Base-by-base conservation (phyloP, 2,888 invertebrate species). In the Drosophila percnosoma region DNA sequence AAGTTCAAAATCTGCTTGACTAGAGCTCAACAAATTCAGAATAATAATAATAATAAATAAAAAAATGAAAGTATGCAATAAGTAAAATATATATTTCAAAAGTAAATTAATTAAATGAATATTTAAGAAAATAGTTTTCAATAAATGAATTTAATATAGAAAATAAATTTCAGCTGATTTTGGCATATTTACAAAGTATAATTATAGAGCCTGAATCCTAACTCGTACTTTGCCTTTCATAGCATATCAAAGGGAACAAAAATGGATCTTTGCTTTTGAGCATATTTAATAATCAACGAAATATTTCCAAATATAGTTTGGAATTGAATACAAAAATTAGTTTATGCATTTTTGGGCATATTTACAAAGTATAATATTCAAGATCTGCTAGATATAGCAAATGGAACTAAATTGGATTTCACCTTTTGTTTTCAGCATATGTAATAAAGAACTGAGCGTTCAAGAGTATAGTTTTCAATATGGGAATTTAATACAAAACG, bases 331-430 rank as follows among this genome's bases (percentile, higher is more conserved):
- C 5, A 13, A 45, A 45, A 13, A 15, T 31, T 31, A 31, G 31
- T 31, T 31, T 10, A 31, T 31, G 10, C 31, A 8, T 45, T 24
- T 2, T 38, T 13, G 7, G n/a, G 13, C 24, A 38, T 62, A 40
- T 65, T n/a, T 49, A 61, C 48, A 48, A 45, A 45, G 11, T 11
- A 42, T 24, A 45, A 45, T 24, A 24, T 2, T 45, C 0, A 45
- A 7, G 3, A 21, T 15, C 7, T 24, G 24, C 8, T 15, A 8
- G 4, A 8, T 45, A 15, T 15, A 24, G 45, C 21, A 45, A 24
- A 15, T 15, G 24, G 24, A 24, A 24, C 45, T 7, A 21, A 45
- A 45, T 1, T 45, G 21, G 4, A 21, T 2, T 21, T 15, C 15
- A 45, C 7, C 15, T 45, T 13, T n/a, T 4, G 24, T 45, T 2